Evolutionary conservation across 2,888 invertebrate species (phyloP).

Genomic region (Spisula subtruncata): DNA sequence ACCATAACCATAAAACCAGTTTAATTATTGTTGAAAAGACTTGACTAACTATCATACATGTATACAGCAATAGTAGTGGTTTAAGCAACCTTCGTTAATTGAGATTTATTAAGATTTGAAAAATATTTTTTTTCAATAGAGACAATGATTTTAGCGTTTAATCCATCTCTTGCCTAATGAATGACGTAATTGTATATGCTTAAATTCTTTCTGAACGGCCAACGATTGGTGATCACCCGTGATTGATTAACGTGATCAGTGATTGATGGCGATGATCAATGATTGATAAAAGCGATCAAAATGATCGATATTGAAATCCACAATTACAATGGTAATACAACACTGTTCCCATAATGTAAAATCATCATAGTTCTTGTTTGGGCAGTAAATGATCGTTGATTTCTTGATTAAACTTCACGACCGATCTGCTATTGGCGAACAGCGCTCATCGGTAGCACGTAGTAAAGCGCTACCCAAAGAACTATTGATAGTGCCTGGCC

Average conservation of each 20-base stretch:
- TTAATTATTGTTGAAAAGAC: neutral
- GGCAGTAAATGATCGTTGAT: too few species aligned
- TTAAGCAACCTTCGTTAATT: too few species aligned
- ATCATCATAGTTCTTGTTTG: neutral
- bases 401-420: too few species aligned
- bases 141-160: neutral
- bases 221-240: neutral
- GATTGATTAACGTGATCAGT: neutral
- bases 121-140: too few species aligned
- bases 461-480: too few species aligned
- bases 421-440: too few species aligned
- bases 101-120: too few species aligned
- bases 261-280: neutral
- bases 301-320: neutral
- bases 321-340: neutral
- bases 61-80: too few species aligned
- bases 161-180: neutral
- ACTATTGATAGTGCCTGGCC: too few species aligned
- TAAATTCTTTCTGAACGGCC: neutral
- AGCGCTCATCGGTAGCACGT: too few species aligned
- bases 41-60: neutral
- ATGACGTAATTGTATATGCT: neutral
- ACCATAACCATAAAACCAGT: too few species aligned
- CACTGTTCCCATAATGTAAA: neutral
- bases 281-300: too few species aligned